phyloP scores from a whole-genome alignment of 2,113 vertebrate genomes.

The Tychaedon coryphoeus region DNA sequence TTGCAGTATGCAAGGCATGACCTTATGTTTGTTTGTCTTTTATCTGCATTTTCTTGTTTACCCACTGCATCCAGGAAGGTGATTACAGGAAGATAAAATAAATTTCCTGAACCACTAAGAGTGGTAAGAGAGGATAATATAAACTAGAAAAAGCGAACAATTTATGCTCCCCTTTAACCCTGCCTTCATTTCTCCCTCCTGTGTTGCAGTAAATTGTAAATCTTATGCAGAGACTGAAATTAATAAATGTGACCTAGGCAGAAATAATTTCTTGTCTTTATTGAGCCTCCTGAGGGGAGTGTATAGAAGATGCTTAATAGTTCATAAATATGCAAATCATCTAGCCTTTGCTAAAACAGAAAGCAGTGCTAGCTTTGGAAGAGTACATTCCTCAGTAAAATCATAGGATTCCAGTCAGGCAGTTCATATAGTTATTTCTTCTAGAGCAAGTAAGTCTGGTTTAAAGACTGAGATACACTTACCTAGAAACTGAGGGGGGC shows the following conservation, averaged over 20 bases:
- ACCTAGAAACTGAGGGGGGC: neutral
- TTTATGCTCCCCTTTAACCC: conserved; percentile 40
- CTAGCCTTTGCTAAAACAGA: neutral
- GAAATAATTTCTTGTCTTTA: conserved; percentile 60
- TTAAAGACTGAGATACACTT: neutral
- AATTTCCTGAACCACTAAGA: conserved; percentile 32
- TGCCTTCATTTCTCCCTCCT: conserved; percentile 37
- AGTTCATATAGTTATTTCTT: neutral
- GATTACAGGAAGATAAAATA: conserved; percentile 66
- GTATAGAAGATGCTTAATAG: conserved; percentile 32
- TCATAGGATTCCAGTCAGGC: neutral
- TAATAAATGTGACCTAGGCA: conserved; percentile 48
- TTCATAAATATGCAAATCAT: conserved; percentile 53
- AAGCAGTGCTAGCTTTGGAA: neutral
- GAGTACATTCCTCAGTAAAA: neutral
- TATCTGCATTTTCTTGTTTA: conserved; percentile 63
- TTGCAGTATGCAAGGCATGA: neutral
- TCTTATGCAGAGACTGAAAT: conserved; percentile 51
- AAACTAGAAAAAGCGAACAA: conserved; percentile 27
- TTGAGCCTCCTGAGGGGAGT: conserved; percentile 17
- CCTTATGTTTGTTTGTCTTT: conserved; percentile 57
- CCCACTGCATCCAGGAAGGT: neutral
- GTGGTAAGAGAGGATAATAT: neutral
- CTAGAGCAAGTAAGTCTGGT: neutral
- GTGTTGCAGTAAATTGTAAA: conserved; percentile 49